Conservation (phyloP, 2,888 invertebrate species). For the Cephus runcator region DNA sequence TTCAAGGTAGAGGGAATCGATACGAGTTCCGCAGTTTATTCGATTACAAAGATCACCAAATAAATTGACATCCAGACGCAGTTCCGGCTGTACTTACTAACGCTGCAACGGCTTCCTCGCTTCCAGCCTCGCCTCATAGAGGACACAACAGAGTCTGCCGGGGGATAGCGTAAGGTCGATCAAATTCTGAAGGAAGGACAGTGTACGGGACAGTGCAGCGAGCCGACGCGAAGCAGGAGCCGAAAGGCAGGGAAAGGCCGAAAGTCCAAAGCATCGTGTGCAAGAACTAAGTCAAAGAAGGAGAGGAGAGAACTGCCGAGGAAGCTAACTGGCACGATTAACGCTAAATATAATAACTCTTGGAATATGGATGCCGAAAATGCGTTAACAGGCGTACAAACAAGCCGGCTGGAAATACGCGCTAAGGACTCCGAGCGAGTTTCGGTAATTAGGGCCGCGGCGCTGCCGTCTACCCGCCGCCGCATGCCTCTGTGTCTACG, state of each 20-base stretch:
- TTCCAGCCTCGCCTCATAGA: no score
- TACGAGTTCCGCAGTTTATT: slow-evolving; percentile 45
- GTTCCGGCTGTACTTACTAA: no score
- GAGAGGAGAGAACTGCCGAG: slow-evolving; percentile 22
- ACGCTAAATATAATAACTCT: slow-evolving; percentile 26
- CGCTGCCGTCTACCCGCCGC: background rate
- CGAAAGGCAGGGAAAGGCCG: no score
- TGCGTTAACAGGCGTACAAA: slow-evolving; percentile 50
- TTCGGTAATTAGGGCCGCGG: slow-evolving; percentile 30
- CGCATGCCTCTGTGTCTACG: no score
- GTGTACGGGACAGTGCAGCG: no score
- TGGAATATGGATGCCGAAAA: slow-evolving; percentile 34
- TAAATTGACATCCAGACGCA: slow-evolving; percentile 32
- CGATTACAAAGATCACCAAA: slow-evolving; percentile 45
- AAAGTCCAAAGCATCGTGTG: no score
- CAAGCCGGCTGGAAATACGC: slow-evolving; percentile 31
- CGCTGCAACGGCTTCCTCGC: no score
- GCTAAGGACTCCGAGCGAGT: slow-evolving; percentile 34
- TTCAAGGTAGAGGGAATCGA: slow-evolving; percentile 31
- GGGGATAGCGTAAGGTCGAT: no score
- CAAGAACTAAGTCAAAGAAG: no score
- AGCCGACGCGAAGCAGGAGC: no score
- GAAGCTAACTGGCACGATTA: slow-evolving; percentile 36
- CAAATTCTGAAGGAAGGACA: no score
- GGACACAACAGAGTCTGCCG: no score